Percentiles rank a stretch among this genome's conserved stretches.
These are phyloP conservation scores for Zaprionus nigranus DNA, from an alignment of 1,140 invertebrate species.

Conservation along the genomic window DNA sequence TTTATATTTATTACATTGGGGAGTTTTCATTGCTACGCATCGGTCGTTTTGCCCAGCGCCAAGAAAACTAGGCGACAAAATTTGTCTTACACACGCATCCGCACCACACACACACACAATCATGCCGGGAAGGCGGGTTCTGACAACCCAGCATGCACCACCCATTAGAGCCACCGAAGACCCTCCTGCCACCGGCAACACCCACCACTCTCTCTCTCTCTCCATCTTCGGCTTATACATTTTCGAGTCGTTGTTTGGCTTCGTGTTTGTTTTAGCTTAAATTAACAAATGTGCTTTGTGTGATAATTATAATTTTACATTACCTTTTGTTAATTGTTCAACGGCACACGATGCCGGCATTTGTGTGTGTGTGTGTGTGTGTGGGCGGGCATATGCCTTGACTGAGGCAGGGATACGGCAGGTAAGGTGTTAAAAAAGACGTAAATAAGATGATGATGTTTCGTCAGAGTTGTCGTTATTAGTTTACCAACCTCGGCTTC, in stretches of 20 bases:
- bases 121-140: background rate
- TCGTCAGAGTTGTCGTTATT: conserved; percentile 57
- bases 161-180: conserved; percentile 10
- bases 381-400: conserved; percentile 33
- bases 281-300: conserved; percentile 84
- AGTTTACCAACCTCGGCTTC: conserved; percentile 49
- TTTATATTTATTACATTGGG: conserved; percentile 84
- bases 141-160: conserved; percentile 8
- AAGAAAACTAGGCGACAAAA: conserved; percentile 55
- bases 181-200: background rate
- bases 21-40: conserved; percentile 82
- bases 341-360: conserved; percentile 49
- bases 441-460: conserved; percentile 78
- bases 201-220: background rate
- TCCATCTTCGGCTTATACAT: conserved; percentile 10
- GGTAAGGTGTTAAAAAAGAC: conserved; percentile 78
- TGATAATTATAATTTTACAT: conserved; percentile 84
- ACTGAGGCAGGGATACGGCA: conserved; percentile 19
- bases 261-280: conserved; percentile 79
- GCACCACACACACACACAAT: background rate
- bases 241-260: conserved; percentile 22
- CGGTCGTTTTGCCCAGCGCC: conserved; percentile 68
- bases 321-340: conserved; percentile 84
- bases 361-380: conserved; percentile 19
- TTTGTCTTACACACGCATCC: conserved; percentile 42